These are phyloP conservation scores for Nylanderia fulva DNA, from an alignment of 1,140 invertebrate genomes.

Conservation along the genomic window DNA sequence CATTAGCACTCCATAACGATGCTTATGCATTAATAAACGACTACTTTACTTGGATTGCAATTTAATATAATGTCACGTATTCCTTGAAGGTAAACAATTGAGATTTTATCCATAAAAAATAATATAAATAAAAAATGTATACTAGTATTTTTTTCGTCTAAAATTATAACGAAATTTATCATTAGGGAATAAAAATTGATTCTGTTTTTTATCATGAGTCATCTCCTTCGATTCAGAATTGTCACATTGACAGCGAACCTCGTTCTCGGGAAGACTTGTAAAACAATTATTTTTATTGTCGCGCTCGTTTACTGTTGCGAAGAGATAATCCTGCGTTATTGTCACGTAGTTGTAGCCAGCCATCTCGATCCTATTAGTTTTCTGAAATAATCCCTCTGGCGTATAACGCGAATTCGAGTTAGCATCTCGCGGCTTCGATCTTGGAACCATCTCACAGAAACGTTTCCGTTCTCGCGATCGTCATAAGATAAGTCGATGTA, in stretches of 20 bases:
- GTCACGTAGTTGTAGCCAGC: background rate
- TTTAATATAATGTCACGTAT: background rate
- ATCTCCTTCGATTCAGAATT: constrained; percentile 5
- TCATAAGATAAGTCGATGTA: constrained; percentile 27
- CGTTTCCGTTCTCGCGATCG: constrained; percentile 42
- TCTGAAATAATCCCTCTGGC: background rate
- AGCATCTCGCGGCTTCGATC: constrained; percentile 29
- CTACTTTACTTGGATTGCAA: background rate
- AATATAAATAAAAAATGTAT: background rate
- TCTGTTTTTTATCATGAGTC: background rate
- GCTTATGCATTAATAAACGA: constrained; percentile 11
- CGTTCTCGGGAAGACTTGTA: background rate
- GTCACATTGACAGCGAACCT: background rate
- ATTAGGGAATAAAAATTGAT: background rate
- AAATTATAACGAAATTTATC: background rate
- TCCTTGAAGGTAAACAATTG: background rate
- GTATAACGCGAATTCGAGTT: background rate
- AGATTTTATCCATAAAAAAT: background rate
- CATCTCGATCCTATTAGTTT: background rate
- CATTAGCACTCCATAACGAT: background rate
- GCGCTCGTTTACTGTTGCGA: background rate
- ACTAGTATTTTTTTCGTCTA: background rate
- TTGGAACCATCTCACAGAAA: constrained; percentile 27
- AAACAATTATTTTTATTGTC: constrained; percentile 25
- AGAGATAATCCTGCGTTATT: background rate